phyloP scores from a whole-genome alignment of 2,113 vertebrate genomes.

The Chlorocebus sabaeus region DNA sequence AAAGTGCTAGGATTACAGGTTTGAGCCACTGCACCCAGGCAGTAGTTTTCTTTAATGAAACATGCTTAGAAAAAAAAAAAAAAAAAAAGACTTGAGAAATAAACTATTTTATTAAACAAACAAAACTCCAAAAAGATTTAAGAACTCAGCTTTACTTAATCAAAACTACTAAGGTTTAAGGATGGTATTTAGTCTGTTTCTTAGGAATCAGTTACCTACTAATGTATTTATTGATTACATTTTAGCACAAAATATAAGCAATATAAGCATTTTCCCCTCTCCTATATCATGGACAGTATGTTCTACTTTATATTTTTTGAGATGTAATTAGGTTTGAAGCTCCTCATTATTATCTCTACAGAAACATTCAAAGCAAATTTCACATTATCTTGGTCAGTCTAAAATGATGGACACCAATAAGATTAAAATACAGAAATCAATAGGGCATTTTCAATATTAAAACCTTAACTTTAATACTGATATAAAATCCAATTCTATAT shows the following conservation, averaged over 20 bases:
- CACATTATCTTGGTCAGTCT: slow-evolving; percentile 45
- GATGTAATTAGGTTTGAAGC: not conserved
- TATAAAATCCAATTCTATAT: slow-evolving; percentile 62
- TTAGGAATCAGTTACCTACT: not conserved
- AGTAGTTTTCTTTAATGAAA: slow-evolving; percentile 22
- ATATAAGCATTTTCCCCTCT: not conserved
- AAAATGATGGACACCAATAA: slow-evolving; percentile 67
- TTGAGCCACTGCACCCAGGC: too few relatives aligned
- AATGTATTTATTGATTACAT: not conserved
- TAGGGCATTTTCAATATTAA: slow-evolving; percentile 69
- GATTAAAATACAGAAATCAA: slow-evolving; percentile 75
- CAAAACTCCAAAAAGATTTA: slow-evolving; percentile 20
- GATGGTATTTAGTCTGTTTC: not conserved
- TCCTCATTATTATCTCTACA: not conserved
- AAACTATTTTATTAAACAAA: slow-evolving; percentile 55
- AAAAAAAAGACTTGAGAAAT: slow-evolving; percentile 21
- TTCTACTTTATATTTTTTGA: not conserved
- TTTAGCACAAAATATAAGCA: not conserved
- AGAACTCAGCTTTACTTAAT: slow-evolving; percentile 50
- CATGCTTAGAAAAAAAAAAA: not conserved
- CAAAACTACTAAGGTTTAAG: slow-evolving; percentile 50
- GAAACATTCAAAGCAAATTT: slow-evolving; percentile 7
- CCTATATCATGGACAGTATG: not conserved
- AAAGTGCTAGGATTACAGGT: too few relatives aligned
- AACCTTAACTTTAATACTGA: slow-evolving; percentile 55